Evolutionary conservation across 2,888 invertebrate species (phyloP).

Genomic region (Cryptocephalus primarius): DNA sequence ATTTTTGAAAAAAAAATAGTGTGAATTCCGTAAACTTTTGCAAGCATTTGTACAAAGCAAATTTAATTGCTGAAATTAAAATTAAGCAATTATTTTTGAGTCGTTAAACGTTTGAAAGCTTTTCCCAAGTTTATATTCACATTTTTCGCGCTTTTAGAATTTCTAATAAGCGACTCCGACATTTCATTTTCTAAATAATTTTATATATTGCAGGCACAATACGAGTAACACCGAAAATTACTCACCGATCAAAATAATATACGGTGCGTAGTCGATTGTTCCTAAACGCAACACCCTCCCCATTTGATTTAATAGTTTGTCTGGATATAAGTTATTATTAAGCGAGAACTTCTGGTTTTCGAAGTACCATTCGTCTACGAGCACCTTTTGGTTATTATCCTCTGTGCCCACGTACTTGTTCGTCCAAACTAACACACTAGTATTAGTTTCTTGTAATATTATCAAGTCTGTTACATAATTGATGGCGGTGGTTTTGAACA

Average conservation of each 20-base stretch:
- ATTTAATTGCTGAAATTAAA: no score
- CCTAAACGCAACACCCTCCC: conserved; percentile 39
- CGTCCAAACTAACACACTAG: conserved; percentile 21
- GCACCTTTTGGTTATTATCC: conserved; percentile 8
- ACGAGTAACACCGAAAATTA: no score
- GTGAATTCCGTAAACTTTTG: no score
- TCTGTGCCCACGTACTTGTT: conserved; percentile 16
- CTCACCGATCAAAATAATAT: conserved; percentile 23
- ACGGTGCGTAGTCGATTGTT: conserved; percentile 25
- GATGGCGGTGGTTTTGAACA: conserved; percentile 14
- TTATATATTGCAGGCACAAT: no score
- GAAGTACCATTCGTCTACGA: conserved; percentile 20
- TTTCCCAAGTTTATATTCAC: no score
- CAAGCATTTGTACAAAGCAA: no score
- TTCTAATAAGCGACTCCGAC: no score
- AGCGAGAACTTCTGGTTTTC: conserved; percentile 15
- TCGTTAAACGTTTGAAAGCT: no score
- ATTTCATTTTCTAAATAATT: no score
- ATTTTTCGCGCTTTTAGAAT: no score
- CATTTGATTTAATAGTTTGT: conserved; percentile 32
- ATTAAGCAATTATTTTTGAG: no score
- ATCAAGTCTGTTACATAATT: conserved; percentile 17
- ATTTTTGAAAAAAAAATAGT: no score
- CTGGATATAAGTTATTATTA: conserved; percentile 16
- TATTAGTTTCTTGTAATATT: conserved; percentile 36